phyloP scores from a whole-genome alignment of 2,888 invertebrate genomes.

The Dione vanillae region DNA sequence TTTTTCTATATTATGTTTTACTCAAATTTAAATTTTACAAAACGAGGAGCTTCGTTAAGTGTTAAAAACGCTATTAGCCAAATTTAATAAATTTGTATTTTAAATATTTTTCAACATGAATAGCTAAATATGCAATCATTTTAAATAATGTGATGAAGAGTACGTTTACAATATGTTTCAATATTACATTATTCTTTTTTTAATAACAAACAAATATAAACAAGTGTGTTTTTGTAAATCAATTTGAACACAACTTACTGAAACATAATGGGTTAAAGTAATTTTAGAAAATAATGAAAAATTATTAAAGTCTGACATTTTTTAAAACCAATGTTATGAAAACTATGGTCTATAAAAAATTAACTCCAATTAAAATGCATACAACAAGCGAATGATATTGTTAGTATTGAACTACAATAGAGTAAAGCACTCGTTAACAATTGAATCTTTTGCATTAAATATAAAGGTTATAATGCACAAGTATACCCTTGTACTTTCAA shows the following conservation, averaged over 20 bases:
- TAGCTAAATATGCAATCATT: not conserved
- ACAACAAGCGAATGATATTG: constrained; percentile 20
- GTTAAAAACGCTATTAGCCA: no score
- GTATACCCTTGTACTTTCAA: constrained; percentile 33
- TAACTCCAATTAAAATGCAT: constrained; percentile 28
- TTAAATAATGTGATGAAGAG: not conserved
- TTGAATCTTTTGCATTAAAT: constrained; percentile 27
- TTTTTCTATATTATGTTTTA: no score
- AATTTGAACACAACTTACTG: not conserved
- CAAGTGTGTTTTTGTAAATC: not conserved
- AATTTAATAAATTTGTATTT: not conserved
- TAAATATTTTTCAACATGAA: not conserved
- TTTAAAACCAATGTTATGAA: constrained; percentile 19
- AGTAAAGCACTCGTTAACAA: constrained; percentile 34
- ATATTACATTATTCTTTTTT: not conserved
- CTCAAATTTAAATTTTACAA: no score
- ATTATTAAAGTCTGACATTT: constrained; percentile 21
- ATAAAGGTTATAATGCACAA: constrained; percentile 38
- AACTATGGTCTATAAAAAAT: constrained; percentile 27
- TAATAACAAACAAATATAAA: not conserved
- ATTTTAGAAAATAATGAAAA: constrained; percentile 26
- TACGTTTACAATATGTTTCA: not conserved
- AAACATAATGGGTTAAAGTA: constrained; percentile 11
- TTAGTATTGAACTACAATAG: constrained; percentile 30
- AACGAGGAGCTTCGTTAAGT: no score